These are phyloP conservation scores for Plusia festucae DNA, from an alignment of 2,888 invertebrate species.

Conservation along the genomic window DNA sequence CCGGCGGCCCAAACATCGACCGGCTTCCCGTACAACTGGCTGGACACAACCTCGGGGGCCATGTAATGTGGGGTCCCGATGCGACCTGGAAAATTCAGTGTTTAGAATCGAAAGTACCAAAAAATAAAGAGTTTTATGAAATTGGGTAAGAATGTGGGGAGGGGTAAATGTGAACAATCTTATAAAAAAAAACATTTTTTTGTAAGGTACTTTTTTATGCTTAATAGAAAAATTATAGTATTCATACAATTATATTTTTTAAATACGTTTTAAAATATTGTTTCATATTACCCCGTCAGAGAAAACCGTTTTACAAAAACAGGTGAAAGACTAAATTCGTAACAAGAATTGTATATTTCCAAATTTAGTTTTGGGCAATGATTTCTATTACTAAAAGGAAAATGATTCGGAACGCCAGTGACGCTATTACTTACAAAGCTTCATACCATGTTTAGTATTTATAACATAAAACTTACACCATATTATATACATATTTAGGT, in stretches of 20 bases:
- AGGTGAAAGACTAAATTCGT: background rate
- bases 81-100: constrained; percentile 90
- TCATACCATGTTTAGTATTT: background rate
- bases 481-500: background rate
- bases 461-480: background rate
- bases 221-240: too few relatives aligned
- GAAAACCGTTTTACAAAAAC: background rate
- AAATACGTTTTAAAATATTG: background rate
- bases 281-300: background rate
- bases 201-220: too few relatives aligned
- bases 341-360: background rate
- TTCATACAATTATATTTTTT: too few relatives aligned
- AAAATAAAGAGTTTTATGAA: background rate
- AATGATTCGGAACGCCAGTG: background rate
- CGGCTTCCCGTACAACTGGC: constrained; percentile 97
- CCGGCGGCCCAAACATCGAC: constrained; percentile 99
- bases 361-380: too few relatives aligned
- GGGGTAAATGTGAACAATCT: background rate
- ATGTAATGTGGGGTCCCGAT: constrained; percentile 99
- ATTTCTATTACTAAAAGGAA: too few relatives aligned
- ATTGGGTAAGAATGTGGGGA: constrained; percentile 3
- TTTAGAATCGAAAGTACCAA: background rate
- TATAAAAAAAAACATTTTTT: too few relatives aligned
- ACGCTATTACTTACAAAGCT: background rate
- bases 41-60: constrained; percentile 98